Conservation (phyloP, 2,113 vertebrate species). For the Scomber japonicus region DNA sequence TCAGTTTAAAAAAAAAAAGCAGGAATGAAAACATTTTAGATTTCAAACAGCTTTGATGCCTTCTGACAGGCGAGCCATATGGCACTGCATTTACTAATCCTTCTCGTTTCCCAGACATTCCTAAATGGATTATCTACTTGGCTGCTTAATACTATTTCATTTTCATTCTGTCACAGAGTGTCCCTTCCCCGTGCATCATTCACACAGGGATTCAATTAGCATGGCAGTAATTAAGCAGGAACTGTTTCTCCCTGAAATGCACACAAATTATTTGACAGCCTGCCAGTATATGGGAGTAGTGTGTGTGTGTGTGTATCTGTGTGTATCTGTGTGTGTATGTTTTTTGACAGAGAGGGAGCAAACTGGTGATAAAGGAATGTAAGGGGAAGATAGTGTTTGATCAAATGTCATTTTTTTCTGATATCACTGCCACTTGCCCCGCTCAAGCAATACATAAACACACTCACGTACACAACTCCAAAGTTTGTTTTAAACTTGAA, state of each 20-base stretch:
- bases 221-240: conserved; percentile 68
- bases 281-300: conserved; percentile 18
- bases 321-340: too few species aligned
- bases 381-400: neutral
- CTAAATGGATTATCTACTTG: conserved; percentile 74
- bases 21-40: conserved; percentile 42
- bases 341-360: neutral
- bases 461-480: neutral
- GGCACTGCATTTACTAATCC: conserved; percentile 56
- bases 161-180: conserved; percentile 63
- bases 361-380: conserved; percentile 8
- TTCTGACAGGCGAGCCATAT: conserved; percentile 43
- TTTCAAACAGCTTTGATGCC: conserved; percentile 55
- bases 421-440: conserved; percentile 25
- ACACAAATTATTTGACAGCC: conserved; percentile 37
- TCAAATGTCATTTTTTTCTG: conserved; percentile 31
- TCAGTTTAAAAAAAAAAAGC: neutral
- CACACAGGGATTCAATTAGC: conserved; percentile 74
- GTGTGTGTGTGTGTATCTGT: neutral
- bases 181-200: conserved; percentile 63
- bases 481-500: neutral
- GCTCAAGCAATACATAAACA: neutral
- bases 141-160: conserved; percentile 73
- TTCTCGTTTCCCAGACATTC: conserved; percentile 58
- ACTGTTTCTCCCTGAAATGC: conserved; percentile 56